Percentiles rank a stretch among this genome's conserved stretches.
Conservation (phyloP, 2,888 invertebrate species). For the Onthophagus sagittarius region DNA sequence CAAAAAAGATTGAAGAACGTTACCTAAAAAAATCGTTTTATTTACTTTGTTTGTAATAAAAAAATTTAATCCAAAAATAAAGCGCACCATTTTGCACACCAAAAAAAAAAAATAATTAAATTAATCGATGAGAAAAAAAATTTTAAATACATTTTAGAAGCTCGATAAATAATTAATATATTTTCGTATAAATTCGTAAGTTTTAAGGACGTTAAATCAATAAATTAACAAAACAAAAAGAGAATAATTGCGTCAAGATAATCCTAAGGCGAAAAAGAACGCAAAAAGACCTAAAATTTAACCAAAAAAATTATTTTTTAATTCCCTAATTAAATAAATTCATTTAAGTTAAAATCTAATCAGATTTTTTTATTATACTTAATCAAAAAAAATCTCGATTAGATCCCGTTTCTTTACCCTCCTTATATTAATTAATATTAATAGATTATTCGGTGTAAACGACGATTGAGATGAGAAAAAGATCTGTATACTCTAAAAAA, state of each 20-base stretch:
- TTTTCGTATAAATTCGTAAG: slow-evolving; percentile 29
- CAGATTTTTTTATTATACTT: slow-evolving; percentile 14
- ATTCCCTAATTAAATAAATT: slow-evolving; percentile 1
- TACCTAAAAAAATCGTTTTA: too few species aligned
- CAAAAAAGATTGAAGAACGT: slow-evolving; percentile 4
- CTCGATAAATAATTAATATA: slow-evolving; percentile 35
- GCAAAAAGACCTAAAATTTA: slow-evolving; percentile 25
- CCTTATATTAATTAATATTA: neutral
- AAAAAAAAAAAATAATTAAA: slow-evolving; percentile 26
- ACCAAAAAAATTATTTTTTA: neutral
- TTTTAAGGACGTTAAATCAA: slow-evolving; percentile 16
- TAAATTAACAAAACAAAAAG: slow-evolving; percentile 14
- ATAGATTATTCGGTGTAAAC: slow-evolving; percentile 1
- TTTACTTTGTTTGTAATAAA: neutral
- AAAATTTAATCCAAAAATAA: slow-evolving; percentile 16
- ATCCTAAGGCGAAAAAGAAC: slow-evolving; percentile 37
- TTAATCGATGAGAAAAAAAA: slow-evolving; percentile 13
- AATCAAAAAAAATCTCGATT: neutral
- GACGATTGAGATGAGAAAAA: neutral
- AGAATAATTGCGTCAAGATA: slow-evolving; percentile 57
- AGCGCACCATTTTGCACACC: slow-evolving; percentile 45
- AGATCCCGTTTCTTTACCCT: neutral
- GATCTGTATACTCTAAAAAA: slow-evolving; percentile 5
- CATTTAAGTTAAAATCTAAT: neutral
- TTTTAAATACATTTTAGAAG: slow-evolving; percentile 35